phyloP scores from a whole-genome alignment of 1,140 invertebrate genomes.

The Magallana ariakensis region DNA sequence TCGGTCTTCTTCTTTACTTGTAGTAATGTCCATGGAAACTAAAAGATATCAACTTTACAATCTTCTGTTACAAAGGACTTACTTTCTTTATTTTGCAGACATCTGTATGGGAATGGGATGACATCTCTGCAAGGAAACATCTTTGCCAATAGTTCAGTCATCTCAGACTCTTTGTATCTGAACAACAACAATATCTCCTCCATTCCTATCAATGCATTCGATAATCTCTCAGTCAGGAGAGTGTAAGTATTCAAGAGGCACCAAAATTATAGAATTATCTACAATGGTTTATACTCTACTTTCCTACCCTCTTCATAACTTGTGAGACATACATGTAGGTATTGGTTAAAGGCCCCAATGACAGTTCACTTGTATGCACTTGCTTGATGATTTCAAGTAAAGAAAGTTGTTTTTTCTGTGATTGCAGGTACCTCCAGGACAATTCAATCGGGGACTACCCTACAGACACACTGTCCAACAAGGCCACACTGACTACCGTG shows the following conservation, averaged over 20 bases:
- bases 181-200: conserved; percentile 36
- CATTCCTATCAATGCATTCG: conserved; percentile 52
- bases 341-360: no score
- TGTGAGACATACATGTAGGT: no score
- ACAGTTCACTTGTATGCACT: no score
- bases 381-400: no score
- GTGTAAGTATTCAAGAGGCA: conserved; percentile 44
- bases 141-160: conserved; percentile 52
- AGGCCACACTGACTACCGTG: conserved; percentile 38
- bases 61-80: no score
- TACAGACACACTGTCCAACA: conserved; percentile 44
- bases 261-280: neutral
- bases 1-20: no score
- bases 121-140: conserved; percentile 48
- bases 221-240: conserved; percentile 32
- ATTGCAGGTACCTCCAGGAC: conserved; percentile 38
- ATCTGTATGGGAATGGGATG: conserved; percentile 40
- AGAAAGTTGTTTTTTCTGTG: neutral
- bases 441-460: conserved; percentile 52
- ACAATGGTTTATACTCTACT: neutral
- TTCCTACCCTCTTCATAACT: neutral
- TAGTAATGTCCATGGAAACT: no score
- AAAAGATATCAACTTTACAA: no score
- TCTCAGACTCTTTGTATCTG: conserved; percentile 18
- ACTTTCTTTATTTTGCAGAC: conserved; percentile 37